Percentiles rank a stretch among this genome's conserved stretches.
Conservation (phyloP, 1,140 invertebrate genomes). For the Zaprionus vittiger region DNA sequence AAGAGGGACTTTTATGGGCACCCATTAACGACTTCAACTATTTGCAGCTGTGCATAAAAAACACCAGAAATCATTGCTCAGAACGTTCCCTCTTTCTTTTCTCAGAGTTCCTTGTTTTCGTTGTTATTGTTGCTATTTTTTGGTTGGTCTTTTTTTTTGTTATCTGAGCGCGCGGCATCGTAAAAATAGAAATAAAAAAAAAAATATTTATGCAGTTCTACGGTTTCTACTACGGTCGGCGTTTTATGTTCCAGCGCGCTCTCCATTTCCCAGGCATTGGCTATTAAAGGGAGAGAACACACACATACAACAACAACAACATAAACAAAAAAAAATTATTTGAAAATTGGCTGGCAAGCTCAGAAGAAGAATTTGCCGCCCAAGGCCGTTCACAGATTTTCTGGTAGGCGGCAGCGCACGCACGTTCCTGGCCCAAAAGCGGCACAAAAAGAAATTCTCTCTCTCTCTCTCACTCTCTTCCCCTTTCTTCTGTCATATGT, state of each 20-base stretch:
- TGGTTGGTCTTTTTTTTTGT: constrained; percentile 18
- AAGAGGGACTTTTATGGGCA: constrained; percentile 37
- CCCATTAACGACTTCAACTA: constrained; percentile 70
- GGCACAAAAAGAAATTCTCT: neutral
- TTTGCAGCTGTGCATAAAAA: constrained; percentile 63
- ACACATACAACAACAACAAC: constrained; percentile 16
- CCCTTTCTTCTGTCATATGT: neutral
- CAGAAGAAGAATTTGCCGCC: constrained; percentile 26
- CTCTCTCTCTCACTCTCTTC: neutral
- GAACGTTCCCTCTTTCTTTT: constrained; percentile 38
- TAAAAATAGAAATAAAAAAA: constrained; percentile 77
- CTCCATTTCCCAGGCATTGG: constrained; percentile 43
- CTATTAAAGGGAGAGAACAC: constrained; percentile 65
- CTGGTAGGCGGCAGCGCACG: constrained; percentile 40
- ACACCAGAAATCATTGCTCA: constrained; percentile 52
- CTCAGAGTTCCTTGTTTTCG: neutral
- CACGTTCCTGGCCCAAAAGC: constrained; percentile 30
- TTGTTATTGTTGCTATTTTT: constrained; percentile 13
- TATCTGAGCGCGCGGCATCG: constrained; percentile 59
- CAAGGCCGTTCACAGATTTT: constrained; percentile 40
- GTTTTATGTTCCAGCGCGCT: constrained; percentile 54
- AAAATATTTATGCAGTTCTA: constrained; percentile 76
- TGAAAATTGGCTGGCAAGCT: constrained; percentile 62
- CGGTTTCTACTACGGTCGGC: constrained; percentile 37
- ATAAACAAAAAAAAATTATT: constrained; percentile 39